Evolutionary conservation across 2,888 invertebrate species (phyloP).

Genomic region (Pterobdella sp.): DNA sequence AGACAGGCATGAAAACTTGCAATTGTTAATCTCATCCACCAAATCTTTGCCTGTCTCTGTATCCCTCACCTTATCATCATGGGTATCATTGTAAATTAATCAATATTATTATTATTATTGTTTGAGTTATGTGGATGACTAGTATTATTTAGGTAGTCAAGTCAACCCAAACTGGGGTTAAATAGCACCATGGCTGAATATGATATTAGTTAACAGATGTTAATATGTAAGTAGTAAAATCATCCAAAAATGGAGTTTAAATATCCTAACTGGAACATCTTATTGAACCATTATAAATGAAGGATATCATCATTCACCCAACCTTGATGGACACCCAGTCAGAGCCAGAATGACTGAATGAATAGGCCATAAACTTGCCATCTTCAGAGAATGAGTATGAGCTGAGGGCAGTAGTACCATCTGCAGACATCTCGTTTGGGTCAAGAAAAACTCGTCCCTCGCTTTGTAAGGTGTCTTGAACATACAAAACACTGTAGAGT

Average conservation of each 20-base stretch:
- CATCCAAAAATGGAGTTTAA: no score
- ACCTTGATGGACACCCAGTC: slow-evolving; percentile 82
- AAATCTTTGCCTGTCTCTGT: slow-evolving; percentile 66
- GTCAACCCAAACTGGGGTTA: no score
- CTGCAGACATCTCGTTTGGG: slow-evolving; percentile 80
- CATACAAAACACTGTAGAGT: slow-evolving; percentile 71
- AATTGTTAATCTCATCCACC: slow-evolving; percentile 77
- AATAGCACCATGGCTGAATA: no score
- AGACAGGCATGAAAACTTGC: slow-evolving; percentile 80
- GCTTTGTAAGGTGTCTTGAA: slow-evolving; percentile 68
- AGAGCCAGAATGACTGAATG: slow-evolving; percentile 81
- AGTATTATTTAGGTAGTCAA: no score
- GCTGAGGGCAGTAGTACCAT: slow-evolving; percentile 54
- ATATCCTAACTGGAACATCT: no score
- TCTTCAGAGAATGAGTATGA: slow-evolving; percentile 64
- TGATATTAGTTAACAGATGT: no score
- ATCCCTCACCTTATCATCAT: slow-evolving; percentile 47
- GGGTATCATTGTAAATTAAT: no score
- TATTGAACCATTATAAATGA: no score
- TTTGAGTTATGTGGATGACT: no score
- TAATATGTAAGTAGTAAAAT: no score
- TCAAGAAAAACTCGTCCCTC: slow-evolving; percentile 76
- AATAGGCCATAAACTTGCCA: slow-evolving; percentile 80
- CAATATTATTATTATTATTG: no score
- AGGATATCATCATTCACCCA: neutral